Evolutionary conservation across 2,797 vertebrate genomes (phyloP).

Genomic region (Harpagifer antarcticus): DNA sequence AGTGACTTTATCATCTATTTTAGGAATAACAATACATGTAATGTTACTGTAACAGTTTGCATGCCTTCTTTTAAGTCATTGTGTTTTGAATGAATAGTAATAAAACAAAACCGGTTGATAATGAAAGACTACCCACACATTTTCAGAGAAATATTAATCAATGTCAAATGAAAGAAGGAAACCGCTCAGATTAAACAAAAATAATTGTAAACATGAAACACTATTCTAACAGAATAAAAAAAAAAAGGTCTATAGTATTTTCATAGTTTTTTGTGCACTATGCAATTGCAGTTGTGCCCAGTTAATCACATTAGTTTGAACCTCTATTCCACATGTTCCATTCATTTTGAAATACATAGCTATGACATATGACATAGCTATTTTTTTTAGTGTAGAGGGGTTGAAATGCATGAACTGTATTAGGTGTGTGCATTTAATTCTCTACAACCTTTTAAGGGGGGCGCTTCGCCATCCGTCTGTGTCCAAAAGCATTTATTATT

Average conservation of each 20-base stretch:
- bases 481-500: slow-evolving; percentile 82
- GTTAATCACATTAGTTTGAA: background rate
- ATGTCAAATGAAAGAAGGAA: background rate
- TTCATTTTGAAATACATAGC: slow-evolving; percentile 9
- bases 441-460: slow-evolving; percentile 52
- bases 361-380: too few species aligned
- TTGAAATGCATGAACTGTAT: slow-evolving; percentile 74
- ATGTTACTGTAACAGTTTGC: slow-evolving; percentile 24
- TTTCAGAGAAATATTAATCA: background rate
- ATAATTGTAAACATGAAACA: too few species aligned
- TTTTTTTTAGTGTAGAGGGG: slow-evolving; percentile 17
- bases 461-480: slow-evolving; percentile 62
- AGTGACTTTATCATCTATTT: slow-evolving; percentile 14
- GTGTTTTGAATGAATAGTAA: background rate
- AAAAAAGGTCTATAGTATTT: background rate
- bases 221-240: background rate
- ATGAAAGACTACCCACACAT: background rate
- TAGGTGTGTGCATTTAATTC: slow-evolving; percentile 78
- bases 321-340: slow-evolving; percentile 15
- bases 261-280: background rate
- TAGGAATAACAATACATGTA: background rate
- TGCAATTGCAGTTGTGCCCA: background rate
- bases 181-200: background rate
- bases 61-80: background rate
- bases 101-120: background rate